phyloP scores from a whole-genome alignment of 2,113 vertebrate species.

The Axis porcinus region DNA sequence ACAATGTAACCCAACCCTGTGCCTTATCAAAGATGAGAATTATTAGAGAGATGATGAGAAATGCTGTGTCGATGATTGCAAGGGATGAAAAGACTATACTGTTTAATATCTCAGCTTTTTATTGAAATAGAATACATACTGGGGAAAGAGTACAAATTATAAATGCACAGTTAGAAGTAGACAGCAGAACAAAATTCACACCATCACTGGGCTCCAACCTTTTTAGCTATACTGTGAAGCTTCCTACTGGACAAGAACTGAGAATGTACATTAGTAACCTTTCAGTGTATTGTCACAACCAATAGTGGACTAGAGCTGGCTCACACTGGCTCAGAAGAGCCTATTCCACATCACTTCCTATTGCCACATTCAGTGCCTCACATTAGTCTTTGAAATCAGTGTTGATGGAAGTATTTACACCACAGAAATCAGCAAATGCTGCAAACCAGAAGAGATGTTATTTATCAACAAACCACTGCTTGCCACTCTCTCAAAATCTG shows the following conservation, averaged over 20 bases:
- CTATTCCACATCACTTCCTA: accelerated
- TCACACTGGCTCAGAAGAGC: neutral
- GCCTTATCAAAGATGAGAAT: neutral
- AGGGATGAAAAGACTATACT: neutral
- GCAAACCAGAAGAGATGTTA: neutral
- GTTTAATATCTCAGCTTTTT: neutral
- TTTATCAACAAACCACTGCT: neutral
- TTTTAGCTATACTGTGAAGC: neutral
- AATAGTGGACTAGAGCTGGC: accelerated
- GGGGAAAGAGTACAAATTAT: neutral
- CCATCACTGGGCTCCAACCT: neutral
- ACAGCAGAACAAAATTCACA: neutral
- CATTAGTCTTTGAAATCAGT: neutral
- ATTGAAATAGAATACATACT: neutral
- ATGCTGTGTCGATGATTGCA: neutral
- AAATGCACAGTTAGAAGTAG: neutral
- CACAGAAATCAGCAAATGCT: neutral
- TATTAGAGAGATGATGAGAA: neutral
- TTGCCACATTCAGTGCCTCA: neutral
- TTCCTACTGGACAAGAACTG: neutral
- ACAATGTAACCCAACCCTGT: no score
- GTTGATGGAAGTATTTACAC: neutral
- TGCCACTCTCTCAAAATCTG: neutral
- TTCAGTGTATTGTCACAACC: neutral
- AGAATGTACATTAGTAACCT: neutral